These are phyloP conservation scores for Shinisaurus crocodilurus DNA, from an alignment of 2,113 vertebrate genomes.

Conservation along the genomic window DNA sequence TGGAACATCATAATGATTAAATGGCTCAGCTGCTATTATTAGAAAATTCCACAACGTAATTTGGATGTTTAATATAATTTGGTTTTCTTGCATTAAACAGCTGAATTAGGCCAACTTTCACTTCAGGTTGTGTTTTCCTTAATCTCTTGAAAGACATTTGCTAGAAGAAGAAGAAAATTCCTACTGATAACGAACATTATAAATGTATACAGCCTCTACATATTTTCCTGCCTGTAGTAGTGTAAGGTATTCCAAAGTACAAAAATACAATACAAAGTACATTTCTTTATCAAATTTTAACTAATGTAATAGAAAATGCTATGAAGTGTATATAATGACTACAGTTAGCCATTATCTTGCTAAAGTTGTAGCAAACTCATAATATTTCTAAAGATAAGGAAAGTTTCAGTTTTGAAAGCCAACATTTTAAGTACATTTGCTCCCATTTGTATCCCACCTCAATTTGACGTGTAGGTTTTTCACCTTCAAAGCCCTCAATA, in stretches of 20 bases:
- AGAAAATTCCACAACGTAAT: slow-evolving; percentile 25
- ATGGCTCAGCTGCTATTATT: neutral
- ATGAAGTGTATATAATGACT: neutral
- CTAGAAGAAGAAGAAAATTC: neutral
- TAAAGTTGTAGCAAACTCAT: neutral
- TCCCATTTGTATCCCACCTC: no score
- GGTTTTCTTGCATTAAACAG: neutral
- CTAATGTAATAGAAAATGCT: neutral
- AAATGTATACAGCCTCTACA: neutral
- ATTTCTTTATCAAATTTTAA: neutral
- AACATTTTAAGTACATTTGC: neutral
- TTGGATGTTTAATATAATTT: slow-evolving; percentile 10
- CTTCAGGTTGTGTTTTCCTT: neutral
- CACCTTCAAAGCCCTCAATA: no score
- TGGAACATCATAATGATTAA: neutral
- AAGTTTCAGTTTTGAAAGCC: neutral
- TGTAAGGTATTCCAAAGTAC: neutral
- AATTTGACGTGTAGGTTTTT: no score
- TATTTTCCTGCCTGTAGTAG: neutral
- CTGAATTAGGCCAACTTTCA: neutral
- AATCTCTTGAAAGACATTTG: neutral
- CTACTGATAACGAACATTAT: neutral
- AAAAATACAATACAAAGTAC: no score
- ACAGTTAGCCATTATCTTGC: neutral
- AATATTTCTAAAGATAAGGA: neutral